Conservation (phyloP, 2,888 invertebrate genomes). For the Orthonevra nobilis region DNA sequence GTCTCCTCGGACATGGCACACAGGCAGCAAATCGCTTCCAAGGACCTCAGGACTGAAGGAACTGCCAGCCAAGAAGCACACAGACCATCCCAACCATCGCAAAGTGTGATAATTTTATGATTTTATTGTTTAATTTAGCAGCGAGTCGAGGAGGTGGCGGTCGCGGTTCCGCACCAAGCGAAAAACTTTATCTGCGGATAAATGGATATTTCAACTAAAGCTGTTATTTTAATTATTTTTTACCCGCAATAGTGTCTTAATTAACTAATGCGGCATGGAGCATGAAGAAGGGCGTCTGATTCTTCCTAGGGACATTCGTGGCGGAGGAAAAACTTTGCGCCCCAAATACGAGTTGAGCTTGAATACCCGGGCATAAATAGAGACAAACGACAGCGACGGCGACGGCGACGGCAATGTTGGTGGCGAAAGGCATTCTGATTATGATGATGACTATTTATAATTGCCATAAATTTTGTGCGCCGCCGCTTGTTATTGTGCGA, state of each 20-base stretch:
- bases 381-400: slow-evolving; percentile 36
- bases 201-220: slow-evolving; percentile 70
- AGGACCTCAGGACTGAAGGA: slow-evolving; percentile 24
- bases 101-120: slow-evolving; percentile 70
- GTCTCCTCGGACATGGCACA: slow-evolving; percentile 16
- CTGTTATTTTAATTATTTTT: slow-evolving; percentile 71
- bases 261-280: slow-evolving; percentile 60
- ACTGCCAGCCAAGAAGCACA: slow-evolving; percentile 40
- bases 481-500: slow-evolving; percentile 58
- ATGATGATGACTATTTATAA: slow-evolving; percentile 62
- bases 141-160: slow-evolving; percentile 1
- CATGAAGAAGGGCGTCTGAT: too few species aligned
- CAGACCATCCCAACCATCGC: slow-evolving; percentile 37
- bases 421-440: slow-evolving; percentile 40
- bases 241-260: slow-evolving; percentile 70
- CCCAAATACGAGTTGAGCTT: too few species aligned
- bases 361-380: too few species aligned
- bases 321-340: slow-evolving; percentile 42
- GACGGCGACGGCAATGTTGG: not conserved
- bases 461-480: slow-evolving; percentile 49
- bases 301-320: slow-evolving; percentile 5
- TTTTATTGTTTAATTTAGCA: slow-evolving; percentile 70
- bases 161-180: slow-evolving; percentile 14
- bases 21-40: slow-evolving; percentile 53
- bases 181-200: slow-evolving; percentile 69